These are phyloP conservation scores for Agrypnia vestita DNA, from an alignment of 1,140 invertebrate genomes.

Conservation along the genomic window DNA sequence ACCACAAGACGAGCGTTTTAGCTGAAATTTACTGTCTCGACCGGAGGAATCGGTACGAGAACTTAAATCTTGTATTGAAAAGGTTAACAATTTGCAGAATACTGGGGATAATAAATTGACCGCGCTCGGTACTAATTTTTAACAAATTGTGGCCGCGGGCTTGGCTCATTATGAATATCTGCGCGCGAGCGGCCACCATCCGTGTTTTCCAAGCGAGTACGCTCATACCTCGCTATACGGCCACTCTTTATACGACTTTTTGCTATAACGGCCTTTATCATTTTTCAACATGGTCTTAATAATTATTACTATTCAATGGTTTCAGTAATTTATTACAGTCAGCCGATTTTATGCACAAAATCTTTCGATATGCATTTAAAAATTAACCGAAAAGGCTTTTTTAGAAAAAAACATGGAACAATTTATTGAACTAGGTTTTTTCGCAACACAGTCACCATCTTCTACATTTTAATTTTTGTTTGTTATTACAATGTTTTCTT, in stretches of 20 bases:
- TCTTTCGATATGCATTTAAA: no score
- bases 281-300: not conserved
- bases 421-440: no score
- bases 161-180: slow-evolving; percentile 6
- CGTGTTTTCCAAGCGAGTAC: not conserved
- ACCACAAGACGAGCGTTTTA: no score
- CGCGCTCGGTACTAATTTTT: slow-evolving; percentile 4
- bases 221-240: not conserved
- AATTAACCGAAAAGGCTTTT: no score
- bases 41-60: not conserved
- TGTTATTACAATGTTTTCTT: no score
- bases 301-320: not conserved
- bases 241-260: not conserved
- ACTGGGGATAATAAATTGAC: slow-evolving; percentile 1
- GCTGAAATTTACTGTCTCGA: no score
- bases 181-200: not conserved
- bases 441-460: no score
- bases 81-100: slow-evolving; percentile 28
- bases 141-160: slow-evolving; percentile 25
- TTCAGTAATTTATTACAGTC: not conserved
- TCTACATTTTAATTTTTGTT: no score
- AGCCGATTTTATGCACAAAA: no score
- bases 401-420: no score
- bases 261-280: not conserved
- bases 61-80: slow-evolving; percentile 9